Conservation (phyloP, 2,797 vertebrate species). For the Steatocranus sp. region DNA sequence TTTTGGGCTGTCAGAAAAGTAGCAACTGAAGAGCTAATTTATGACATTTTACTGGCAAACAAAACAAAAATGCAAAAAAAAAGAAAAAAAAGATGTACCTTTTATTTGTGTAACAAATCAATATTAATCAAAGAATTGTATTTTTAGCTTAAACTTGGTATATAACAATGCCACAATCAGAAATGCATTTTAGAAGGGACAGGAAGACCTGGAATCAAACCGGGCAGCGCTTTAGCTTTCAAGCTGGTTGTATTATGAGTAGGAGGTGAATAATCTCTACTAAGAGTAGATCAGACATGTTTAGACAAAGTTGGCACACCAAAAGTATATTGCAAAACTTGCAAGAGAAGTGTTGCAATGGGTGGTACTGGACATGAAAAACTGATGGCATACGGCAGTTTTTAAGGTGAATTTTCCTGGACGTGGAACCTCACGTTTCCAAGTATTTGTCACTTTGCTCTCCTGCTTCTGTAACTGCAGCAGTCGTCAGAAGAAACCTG, state of each 20-base stretch:
- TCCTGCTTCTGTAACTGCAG: background rate
- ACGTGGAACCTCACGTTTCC: background rate
- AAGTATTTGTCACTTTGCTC: background rate
- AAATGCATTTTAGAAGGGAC: background rate
- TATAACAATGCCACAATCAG: background rate
- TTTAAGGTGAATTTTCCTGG: background rate
- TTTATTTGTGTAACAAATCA: background rate
- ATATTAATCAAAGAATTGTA: background rate
- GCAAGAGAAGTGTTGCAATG: background rate
- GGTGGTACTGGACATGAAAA: background rate
- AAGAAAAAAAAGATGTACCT: background rate
- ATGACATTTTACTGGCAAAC: background rate
- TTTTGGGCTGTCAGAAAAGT: background rate
- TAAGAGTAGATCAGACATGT: background rate
- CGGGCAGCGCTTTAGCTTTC: background rate
- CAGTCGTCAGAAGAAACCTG: slow-evolving; percentile 1
- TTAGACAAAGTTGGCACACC: background rate
- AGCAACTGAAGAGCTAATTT: background rate
- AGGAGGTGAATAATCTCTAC: background rate
- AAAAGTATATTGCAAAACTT: background rate
- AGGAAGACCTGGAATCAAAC: background rate
- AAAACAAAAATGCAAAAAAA: background rate
- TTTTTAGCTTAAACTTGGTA: background rate
- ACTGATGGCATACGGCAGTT: background rate
- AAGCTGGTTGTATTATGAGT: background rate